A percentile compares a stretch with the other conserved stretches of the same genome.
These are phyloP conservation scores for Propithecus perrieri DNA, from an alignment of 2,797 vertebrate genomes.

Conservation along the genomic window DNA sequence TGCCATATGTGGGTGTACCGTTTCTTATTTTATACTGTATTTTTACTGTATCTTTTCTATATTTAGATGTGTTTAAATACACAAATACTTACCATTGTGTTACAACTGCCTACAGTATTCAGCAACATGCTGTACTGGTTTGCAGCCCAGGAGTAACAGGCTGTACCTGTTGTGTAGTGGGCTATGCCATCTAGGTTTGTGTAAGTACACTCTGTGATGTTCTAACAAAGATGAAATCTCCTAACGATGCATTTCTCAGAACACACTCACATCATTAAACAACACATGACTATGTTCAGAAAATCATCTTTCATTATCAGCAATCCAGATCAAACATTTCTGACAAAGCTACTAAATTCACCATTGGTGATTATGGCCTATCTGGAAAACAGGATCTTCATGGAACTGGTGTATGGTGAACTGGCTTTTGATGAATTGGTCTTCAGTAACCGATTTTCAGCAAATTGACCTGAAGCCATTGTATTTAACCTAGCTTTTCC, in stretches of 20 bases:
- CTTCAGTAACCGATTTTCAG: neutral
- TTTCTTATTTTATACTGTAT: neutral
- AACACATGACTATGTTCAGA: neutral
- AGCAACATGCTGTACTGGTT: neutral
- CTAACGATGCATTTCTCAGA: neutral
- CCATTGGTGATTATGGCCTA: neutral
- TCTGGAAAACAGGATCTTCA: neutral
- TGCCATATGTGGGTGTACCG: neutral
- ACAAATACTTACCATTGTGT: neutral
- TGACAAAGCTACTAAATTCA: neutral
- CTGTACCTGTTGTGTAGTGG: neutral
- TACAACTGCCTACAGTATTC: neutral
- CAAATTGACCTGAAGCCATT: neutral
- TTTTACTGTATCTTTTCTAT: neutral
- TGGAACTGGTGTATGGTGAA: neutral
- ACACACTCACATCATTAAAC: too few species aligned
- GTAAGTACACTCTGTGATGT: neutral
- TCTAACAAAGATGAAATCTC: neutral
- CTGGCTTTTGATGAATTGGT: neutral
- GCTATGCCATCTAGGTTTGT: neutral
- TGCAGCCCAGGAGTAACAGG: neutral
- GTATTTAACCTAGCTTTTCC: neutral
- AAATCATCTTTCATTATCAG: neutral
- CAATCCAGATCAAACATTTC: neutral
- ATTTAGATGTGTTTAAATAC: neutral